Conservation (phyloP, 1,140 invertebrate genomes). For the Drosophila rhopaloa region DNA sequence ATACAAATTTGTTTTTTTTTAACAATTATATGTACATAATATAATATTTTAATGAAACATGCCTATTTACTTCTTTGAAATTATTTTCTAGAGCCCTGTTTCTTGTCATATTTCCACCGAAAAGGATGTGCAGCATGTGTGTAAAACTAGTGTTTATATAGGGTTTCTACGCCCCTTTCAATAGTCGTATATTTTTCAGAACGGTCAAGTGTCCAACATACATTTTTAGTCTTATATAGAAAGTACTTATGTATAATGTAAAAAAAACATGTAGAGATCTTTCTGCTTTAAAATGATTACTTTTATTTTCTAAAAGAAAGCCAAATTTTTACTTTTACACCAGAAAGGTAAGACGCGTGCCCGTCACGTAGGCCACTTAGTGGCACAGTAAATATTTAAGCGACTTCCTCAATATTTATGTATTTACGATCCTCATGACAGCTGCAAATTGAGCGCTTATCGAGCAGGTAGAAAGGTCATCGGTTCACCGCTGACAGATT, state of each 20-base stretch:
- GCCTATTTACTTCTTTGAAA: not conserved
- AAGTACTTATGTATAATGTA: too few relatives aligned
- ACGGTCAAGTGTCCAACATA: not conserved
- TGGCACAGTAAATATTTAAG: constrained; percentile 31
- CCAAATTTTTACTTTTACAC: constrained; percentile 1
- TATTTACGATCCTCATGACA: constrained; percentile 25
- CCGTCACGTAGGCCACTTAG: constrained; percentile 55
- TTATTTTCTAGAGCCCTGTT: not conserved
- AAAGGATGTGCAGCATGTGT: not conserved
- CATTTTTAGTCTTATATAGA: not conserved
- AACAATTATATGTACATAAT: too few relatives aligned
- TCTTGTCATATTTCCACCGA: not conserved
- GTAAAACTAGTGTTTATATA: not conserved
- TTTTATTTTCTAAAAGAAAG: not conserved
- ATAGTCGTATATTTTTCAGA: too few relatives aligned
- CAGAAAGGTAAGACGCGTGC: constrained; percentile 8
- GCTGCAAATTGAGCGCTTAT: constrained; percentile 41
- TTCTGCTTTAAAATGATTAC: not conserved
- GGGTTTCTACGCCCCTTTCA: too few relatives aligned
- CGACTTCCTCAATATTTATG: constrained; percentile 14
- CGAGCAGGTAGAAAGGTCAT: constrained; percentile 64
- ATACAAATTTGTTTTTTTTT: too few relatives aligned
- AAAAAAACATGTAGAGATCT: too few relatives aligned
- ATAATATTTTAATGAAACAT: too few relatives aligned
- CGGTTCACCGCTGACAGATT: constrained; percentile 27